Evolutionary conservation across 2,113 vertebrate genomes (phyloP).

Genomic region (Proteles cristata): DNA sequence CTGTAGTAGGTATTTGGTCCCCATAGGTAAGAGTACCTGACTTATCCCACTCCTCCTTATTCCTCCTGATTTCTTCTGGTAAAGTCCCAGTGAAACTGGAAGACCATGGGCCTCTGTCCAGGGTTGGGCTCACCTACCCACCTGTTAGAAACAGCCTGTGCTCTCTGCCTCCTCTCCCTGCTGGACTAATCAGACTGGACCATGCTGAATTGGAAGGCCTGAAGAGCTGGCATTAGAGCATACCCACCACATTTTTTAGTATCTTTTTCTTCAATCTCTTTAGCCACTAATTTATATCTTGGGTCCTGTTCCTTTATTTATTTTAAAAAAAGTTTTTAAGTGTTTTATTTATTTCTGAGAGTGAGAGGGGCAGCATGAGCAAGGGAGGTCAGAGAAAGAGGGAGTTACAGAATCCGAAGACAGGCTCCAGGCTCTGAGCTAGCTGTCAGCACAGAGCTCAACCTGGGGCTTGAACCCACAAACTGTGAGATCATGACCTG

Average conservation of each 20-base stretch:
- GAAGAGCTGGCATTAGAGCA: neutral
- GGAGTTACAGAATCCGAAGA: no score
- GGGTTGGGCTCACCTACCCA: neutral
- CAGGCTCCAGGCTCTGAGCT: no score
- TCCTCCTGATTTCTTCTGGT: neutral
- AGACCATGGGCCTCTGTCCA: neutral
- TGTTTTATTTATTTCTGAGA: no score
- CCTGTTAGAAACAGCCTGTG: neutral
- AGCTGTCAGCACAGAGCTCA: no score
- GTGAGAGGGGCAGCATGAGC: no score
- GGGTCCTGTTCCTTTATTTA: neutral
- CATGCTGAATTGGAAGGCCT: neutral
- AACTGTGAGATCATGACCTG: no score
- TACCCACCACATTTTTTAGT: neutral
- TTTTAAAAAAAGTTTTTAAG: no score
- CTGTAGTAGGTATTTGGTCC: neutral
- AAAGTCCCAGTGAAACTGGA: neutral
- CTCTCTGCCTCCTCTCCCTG: neutral
- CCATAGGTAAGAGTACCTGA: neutral
- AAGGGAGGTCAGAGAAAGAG: no score
- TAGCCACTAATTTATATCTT: neutral
- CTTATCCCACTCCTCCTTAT: neutral
- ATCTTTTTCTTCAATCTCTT: neutral
- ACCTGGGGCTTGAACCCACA: no score
- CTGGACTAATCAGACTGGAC: neutral